Base-by-base conservation (phyloP, 2,888 invertebrate species). In the Andrena bicolor region DNA sequence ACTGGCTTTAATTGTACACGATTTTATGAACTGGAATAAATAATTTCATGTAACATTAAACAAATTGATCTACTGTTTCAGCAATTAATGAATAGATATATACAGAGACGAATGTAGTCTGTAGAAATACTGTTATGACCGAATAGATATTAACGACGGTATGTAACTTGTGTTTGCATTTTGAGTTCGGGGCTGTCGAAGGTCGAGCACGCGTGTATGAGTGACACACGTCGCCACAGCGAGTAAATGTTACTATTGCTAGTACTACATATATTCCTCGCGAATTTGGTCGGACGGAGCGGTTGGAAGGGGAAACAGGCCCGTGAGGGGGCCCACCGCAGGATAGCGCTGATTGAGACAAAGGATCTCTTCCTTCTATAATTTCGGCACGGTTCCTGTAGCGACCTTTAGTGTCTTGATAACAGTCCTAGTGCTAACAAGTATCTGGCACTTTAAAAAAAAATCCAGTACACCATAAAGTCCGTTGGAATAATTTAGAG, bases 351-450 rank as follows among this genome's bases (percentile, higher is more conserved):
- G 56, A 23, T 72, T 49, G 8, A 65, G 61, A 20, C 53, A n/a
- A 1, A 8, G 5, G 51, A 61, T n/a, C 35, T 35, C 48, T 53
- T 48, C 76, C 63, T 69, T 41, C 56, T 63, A 61, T 61, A 76
- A 80, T 60, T 64, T 60, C 16, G 28, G n/a, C 53, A 30, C 28
- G 53, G 10, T 61, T 32, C 49, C 58, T 65, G n/a, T 41, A 64
- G n/a, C 63, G 74, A 66, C 80, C 76, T 82, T 86, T 81, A 80
- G 77, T 76, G n/a, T 53, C 60, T 76, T 49, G 60, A 66, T 76
- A 87, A 84, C 84, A 60, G 58, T 61, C 66, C 61, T 53, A 73
- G 56, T 64, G 78, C 56, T 82, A 85, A 79, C 70, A 83, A 76
- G 69, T 68, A 66, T 28, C 64, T 26, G 53, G n/a, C 65, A 70